Evolutionary conservation across 2,113 vertebrate species (phyloP).

Genomic region (Eidolon helvum): DNA sequence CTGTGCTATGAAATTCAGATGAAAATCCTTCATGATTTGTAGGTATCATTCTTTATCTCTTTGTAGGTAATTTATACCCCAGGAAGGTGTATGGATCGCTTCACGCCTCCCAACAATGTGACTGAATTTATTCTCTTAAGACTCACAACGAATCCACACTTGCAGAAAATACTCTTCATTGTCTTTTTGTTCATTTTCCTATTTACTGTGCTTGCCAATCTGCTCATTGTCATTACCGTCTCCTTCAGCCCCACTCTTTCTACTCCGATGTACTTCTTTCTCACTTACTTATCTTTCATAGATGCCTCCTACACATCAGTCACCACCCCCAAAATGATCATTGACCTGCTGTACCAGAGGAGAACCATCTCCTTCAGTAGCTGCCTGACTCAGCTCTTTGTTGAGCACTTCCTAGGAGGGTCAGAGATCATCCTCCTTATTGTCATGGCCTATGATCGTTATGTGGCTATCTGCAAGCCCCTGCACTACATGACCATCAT

Average conservation of each 20-base stretch:
- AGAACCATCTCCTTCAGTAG: slow-evolving; percentile 50
- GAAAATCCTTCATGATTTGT: neutral
- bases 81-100: neutral
- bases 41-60: neutral
- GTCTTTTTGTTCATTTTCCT: slow-evolving; percentile 61
- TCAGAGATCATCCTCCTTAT: slow-evolving; percentile 70
- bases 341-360: slow-evolving; percentile 35
- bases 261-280: slow-evolving; percentile 74
- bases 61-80: neutral
- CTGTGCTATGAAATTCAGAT: neutral
- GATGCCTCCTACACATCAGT: slow-evolving; percentile 71
- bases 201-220: slow-evolving; percentile 40
- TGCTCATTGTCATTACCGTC: slow-evolving; percentile 41
- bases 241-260: slow-evolving; percentile 37
- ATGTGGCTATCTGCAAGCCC: slow-evolving; percentile 72
- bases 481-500: slow-evolving; percentile 69
- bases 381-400: slow-evolving; percentile 68
- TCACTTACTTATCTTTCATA: slow-evolving; percentile 69
- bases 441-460: slow-evolving; percentile 72
- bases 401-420: slow-evolving; percentile 66
- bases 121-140: slow-evolving; percentile 62
- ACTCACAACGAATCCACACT: slow-evolving; percentile 52
- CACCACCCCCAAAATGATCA: slow-evolving; percentile 70
- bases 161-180: slow-evolving; percentile 56
- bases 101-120: neutral